Evolutionary conservation across 2,113 vertebrate species (phyloP).

Genomic region (Vireo altiloquus): DNA sequence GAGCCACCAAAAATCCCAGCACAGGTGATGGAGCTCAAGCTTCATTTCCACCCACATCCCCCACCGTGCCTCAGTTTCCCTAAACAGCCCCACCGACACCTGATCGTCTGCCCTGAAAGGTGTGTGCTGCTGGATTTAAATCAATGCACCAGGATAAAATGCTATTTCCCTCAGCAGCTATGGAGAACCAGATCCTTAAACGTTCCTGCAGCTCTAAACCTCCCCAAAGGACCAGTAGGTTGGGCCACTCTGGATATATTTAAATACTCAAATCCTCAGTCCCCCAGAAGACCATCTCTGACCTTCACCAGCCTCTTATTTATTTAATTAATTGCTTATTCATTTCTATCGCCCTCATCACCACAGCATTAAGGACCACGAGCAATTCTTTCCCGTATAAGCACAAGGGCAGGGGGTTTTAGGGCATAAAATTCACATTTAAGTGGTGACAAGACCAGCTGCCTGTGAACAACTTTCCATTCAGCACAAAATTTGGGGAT

Average conservation of each 20-base stretch:
- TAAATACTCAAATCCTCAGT: not conserved
- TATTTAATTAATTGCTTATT: not conserved
- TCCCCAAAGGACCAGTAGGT: not conserved
- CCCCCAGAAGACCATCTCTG: not conserved
- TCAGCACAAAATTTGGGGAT: not conserved
- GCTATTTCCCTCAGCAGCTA: not conserved
- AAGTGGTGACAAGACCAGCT: not conserved
- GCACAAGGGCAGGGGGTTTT: rapidly evolving
- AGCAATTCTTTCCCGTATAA: not conserved
- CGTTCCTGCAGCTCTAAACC: not conserved
- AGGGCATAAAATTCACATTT: not conserved
- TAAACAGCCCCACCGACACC: not conserved
- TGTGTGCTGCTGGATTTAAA: not conserved
- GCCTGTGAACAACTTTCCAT: not conserved
- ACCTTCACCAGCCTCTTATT: not conserved
- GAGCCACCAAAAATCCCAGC: not conserved
- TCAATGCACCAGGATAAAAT: rapidly evolving
- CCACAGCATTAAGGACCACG: rapidly evolving
- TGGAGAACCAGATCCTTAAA: not conserved
- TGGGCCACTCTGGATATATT: not conserved
- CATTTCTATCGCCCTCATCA: not conserved
- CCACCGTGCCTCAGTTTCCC: not conserved
- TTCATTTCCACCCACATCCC: rapidly evolving
- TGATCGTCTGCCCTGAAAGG: rapidly evolving
- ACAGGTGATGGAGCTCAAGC: rapidly evolving